Base-by-base conservation (phyloP, 1,140 invertebrate genomes). In the Anadara kagoshimensis region DNA sequence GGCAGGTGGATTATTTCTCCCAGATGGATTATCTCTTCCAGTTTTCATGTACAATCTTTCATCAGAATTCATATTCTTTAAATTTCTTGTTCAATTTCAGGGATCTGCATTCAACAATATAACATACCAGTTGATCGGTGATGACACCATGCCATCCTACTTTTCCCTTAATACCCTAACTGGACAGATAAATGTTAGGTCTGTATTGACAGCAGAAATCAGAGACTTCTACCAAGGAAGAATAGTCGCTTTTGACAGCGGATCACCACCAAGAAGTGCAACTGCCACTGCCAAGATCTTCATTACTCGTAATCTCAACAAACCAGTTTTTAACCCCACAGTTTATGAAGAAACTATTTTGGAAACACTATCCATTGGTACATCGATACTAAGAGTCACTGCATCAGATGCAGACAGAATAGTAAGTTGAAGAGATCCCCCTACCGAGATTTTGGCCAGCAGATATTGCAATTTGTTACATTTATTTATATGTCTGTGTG, bases 301-400 rank as follows among this genome's bases (percentile, higher is more conserved):
- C 36, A 81, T 88, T 18, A 71, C 75, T 24, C 71, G 84, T 1
- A 98, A 98, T 87, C 96, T 97, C 85, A 96, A 97, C 88, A 90
- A 93, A 0, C 97, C 97, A 0, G 92, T 94, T 73, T 83, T 84
- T 57, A 63, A 29, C 22, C 56, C 49, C 0, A 2, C 16, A 11
- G 59, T 22, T 36, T 86, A 85, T 54, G 26, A 63, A 18, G 29
- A 59, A 2, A 75, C 73, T 4, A 78, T 84, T 12, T 59, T 72
- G 5, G 85, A 86, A 67, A 83, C 78, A 18, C 54, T 72, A n/a
- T 12, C 64, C 11, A 54, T 80, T 3, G 78, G 76, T 12, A 64
- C 20, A 5, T 51, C 49, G 20, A 62, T 84, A 7, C 20, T 84
- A 8, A 75, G 51, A 58, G 78, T 85, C 3, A 68, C 59, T 11